Evolutionary conservation across 2,888 invertebrate genomes (phyloP).

Genomic region (Keiferia lycopersicella): DNA sequence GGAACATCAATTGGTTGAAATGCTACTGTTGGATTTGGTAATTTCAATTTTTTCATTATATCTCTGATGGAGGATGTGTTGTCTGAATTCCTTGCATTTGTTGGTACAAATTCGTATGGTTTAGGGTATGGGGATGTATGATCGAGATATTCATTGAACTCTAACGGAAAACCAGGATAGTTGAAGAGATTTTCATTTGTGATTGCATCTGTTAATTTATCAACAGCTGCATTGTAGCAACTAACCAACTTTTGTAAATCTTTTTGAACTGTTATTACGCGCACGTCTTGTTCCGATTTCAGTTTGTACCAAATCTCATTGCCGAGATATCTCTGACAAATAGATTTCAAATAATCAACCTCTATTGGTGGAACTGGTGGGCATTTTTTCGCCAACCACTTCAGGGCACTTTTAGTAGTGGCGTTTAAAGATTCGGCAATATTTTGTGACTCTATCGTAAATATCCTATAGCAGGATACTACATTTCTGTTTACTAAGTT

Average conservation of each 20-base stretch:
- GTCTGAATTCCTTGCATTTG: conserved; percentile 78
- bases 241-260: conserved; percentile 81
- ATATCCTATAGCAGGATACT: conserved; percentile 66
- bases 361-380: conserved; percentile 77
- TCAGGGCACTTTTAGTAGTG: conserved; percentile 64
- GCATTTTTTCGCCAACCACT: conserved; percentile 76
- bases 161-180: conserved; percentile 84
- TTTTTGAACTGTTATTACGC: conserved; percentile 70
- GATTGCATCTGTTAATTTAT: conserved; percentile 81
- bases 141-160: conserved; percentile 81
- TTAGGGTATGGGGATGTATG: conserved; percentile 79
- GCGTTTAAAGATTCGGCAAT: conserved; percentile 53
- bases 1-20: conserved; percentile 69
- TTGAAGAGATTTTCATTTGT: conserved; percentile 81
- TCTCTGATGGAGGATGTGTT: conserved; percentile 75
- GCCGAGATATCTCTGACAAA: conserved; percentile 80
- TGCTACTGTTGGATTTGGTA: conserved; percentile 70
- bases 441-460: conserved; percentile 52
- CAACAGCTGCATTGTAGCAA: conserved; percentile 85
- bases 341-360: conserved; percentile 79
- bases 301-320: conserved; percentile 84
- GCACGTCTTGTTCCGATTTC: conserved; percentile 56
- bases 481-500: conserved; percentile 50
- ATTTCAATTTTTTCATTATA: conserved; percentile 77
- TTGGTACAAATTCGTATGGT: conserved; percentile 85